Evolutionary conservation across 2,797 vertebrate species (phyloP).

Genomic region (Remorina albescens): DNA sequence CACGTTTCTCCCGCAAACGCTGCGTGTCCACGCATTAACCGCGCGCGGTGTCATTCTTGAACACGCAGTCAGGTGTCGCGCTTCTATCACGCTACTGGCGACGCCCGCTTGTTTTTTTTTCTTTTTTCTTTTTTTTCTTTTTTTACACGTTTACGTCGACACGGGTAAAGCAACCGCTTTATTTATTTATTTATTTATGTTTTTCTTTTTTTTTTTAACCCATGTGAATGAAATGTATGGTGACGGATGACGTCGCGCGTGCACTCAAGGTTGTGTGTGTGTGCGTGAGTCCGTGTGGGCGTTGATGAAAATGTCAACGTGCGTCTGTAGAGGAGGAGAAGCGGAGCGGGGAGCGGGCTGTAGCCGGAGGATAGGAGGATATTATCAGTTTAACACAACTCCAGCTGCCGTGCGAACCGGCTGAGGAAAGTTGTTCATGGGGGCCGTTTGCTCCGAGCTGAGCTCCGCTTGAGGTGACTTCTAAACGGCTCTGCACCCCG

Average conservation of each 20-base stretch:
- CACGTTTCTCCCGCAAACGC: slow-evolving; percentile 56
- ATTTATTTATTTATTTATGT: slow-evolving; percentile 35
- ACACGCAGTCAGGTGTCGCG: slow-evolving; percentile 87
- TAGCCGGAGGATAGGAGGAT: slow-evolving; percentile 16
- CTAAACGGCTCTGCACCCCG: background rate
- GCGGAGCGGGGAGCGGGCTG: slow-evolving; percentile 14
- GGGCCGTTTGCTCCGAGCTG: slow-evolving; percentile 15
- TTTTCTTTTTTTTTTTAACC: slow-evolving; percentile 20
- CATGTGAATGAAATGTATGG: slow-evolving; percentile 43
- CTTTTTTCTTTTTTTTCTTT: background rate
- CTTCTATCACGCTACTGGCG: slow-evolving; percentile 78
- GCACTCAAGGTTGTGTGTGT: slow-evolving; percentile 35
- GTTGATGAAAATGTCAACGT: slow-evolving; percentile 73
- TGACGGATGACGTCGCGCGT: slow-evolving; percentile 66
- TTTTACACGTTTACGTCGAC: slow-evolving; percentile 35
- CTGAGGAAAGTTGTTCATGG: slow-evolving; percentile 40
- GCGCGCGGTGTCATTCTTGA: slow-evolving; percentile 82
- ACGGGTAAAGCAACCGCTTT: slow-evolving; percentile 6
- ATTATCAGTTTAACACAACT: slow-evolving; percentile 22
- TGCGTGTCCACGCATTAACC: slow-evolving; percentile 69
- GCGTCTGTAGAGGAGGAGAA: slow-evolving; percentile 46
- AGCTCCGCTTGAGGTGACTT: slow-evolving; percentile 31
- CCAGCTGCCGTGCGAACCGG: background rate
- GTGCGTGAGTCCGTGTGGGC: slow-evolving; percentile 62
- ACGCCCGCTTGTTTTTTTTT: slow-evolving; percentile 58